Base-by-base conservation (phyloP, 2,888 invertebrate genomes). In the Gari tellinella region DNA sequence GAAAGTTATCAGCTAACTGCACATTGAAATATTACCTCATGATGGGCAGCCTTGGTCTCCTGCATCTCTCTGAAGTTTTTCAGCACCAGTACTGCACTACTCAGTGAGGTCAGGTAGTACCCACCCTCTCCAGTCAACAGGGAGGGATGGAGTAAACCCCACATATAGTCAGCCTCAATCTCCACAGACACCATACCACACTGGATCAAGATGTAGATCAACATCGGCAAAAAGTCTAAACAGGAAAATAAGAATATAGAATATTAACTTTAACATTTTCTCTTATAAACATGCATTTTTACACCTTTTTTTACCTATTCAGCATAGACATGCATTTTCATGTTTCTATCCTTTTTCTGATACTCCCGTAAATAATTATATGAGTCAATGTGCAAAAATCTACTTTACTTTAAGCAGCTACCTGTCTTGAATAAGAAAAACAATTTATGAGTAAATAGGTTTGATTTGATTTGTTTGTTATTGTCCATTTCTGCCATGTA, bases 121-220 rank as follows among this genome's bases (percentile, higher is more conserved):
- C 97, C 97, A 0, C 97, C 97, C 91, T 98, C 98, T 2, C 98
- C 98, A 0, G 96, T 96, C 55, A 97, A 93, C 58, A 98, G 92
- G 0, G 97, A 97, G 0, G 97, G 97, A 69, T 98, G 98, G 40
- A 99, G 93, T 43, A 99, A 93, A 25, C 94, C 97, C 94, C 97
- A 97, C 97, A 99, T 99, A 91, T 97, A 96, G 90, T 98, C 97
- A 0, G 97, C 97, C 91, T 99, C 98, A 66, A 98, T 95, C 93
- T 99, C 98, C 0, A 97, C 98, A 37, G 97, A 96, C 8, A 98
- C 95, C 86, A 97, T 95, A 40, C 96, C 96, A 83, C 96, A 96
- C 76, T 96, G 96, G 0, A 97, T 96, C 81, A 99, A 94, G 12
- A 97, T 96, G 95, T 96, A 97, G 63, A 98, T 97, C 55, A 99